These are phyloP conservation scores for Aphrophora alni DNA, from an alignment of 2,888 invertebrate genomes.

Conservation along the genomic window DNA sequence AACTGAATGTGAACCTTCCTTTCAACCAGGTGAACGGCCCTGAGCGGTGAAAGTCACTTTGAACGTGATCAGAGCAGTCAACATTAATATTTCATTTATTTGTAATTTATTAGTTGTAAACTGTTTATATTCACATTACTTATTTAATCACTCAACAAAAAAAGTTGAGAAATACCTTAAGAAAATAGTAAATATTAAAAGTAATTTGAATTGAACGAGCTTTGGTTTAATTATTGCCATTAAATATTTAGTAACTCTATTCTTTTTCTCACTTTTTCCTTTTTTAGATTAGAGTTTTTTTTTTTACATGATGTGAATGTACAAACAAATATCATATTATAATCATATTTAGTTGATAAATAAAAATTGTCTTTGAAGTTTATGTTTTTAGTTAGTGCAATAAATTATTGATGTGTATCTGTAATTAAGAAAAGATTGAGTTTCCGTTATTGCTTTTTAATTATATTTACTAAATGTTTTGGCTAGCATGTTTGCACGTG, in stretches of 20 bases:
- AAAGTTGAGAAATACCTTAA: neutral
- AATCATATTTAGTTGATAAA: neutral
- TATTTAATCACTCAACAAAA: neutral
- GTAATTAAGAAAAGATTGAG: neutral
- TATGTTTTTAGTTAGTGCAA: neutral
- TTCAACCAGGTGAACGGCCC: slow-evolving; percentile 41
- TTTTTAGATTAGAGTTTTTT: neutral
- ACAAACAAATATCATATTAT: neutral
- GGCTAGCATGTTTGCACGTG: neutral
- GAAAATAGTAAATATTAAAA: neutral
- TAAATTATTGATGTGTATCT: neutral
- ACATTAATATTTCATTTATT: neutral
- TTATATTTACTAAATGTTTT: neutral
- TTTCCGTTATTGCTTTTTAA: neutral
- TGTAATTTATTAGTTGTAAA: neutral
- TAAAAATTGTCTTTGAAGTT: neutral
- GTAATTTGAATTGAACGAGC: neutral
- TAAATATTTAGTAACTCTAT: neutral
- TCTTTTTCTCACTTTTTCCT: neutral
- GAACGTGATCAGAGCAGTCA: slow-evolving; percentile 21
- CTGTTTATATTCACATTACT: neutral
- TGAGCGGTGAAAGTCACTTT: slow-evolving; percentile 31
- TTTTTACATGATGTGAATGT: neutral
- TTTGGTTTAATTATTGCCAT: neutral
- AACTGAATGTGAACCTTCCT: slow-evolving; percentile 37